phyloP scores from a whole-genome alignment of 2,113 vertebrate genomes.

The Thalassoma bifasciatum region DNA sequence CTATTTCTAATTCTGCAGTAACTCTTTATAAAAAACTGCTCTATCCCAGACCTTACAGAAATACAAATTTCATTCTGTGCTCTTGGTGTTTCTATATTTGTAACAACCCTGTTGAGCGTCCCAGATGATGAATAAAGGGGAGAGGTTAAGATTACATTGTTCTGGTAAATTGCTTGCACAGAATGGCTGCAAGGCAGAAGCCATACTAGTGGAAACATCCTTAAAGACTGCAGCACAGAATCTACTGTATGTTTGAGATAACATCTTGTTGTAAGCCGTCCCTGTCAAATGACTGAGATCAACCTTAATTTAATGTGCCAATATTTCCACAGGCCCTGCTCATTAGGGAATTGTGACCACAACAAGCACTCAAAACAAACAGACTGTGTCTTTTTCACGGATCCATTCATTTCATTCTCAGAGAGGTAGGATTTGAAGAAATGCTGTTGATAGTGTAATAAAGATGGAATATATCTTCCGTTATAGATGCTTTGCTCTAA shows the following conservation, averaged over 20 bases:
- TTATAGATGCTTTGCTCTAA: neutral
- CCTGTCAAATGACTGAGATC: conserved; percentile 57
- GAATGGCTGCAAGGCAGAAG: conserved; percentile 69
- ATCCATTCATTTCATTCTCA: neutral
- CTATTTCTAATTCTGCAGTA: neutral
- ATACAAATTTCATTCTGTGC: conserved; percentile 21
- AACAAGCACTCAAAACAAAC: conserved; percentile 15
- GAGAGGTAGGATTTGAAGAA: too few species aligned
- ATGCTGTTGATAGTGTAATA: neutral
- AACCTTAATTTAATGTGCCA: conserved; percentile 71
- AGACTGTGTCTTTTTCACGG: too few species aligned
- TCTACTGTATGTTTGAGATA: conserved; percentile 30
- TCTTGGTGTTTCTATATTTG: conserved; percentile 56
- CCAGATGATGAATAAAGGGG: conserved; percentile 68
- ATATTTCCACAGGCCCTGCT: conserved; percentile 57
- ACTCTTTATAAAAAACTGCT: conserved; percentile 27
- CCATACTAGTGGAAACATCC: conserved; percentile 57
- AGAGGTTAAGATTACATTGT: conserved; percentile 80
- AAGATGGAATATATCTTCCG: neutral
- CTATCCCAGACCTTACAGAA: conserved; percentile 21
- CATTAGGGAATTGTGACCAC: conserved; percentile 24
- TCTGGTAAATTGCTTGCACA: conserved; percentile 78
- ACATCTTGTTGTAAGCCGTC: conserved; percentile 54
- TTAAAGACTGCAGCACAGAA: conserved; percentile 44
- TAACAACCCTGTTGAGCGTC: conserved; percentile 59